Percentiles rank a stretch among this genome's conserved stretches.
Evolutionary conservation across 2,888 invertebrate genomes (phyloP).

Genomic region (Himalopsyche kuldschensis): DNA sequence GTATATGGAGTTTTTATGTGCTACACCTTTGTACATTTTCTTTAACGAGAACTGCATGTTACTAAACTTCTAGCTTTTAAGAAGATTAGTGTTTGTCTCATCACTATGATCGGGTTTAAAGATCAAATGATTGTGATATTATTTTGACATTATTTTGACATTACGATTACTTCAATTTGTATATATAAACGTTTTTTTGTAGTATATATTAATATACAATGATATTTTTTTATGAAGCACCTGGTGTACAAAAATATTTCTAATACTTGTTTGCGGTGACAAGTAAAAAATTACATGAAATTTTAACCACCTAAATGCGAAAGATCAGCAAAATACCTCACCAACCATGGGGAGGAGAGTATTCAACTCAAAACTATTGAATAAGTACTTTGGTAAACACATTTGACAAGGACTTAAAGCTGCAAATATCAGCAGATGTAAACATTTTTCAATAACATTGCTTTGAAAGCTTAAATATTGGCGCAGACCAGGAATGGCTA

Average conservation of each 20-base stretch:
- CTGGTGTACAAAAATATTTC: background rate
- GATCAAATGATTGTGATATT: too few species aligned
- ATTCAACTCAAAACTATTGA: background rate
- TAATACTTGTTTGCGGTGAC: background rate
- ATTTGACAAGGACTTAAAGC: background rate
- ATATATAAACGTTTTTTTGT: background rate
- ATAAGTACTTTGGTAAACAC: background rate
- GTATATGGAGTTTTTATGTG: too few species aligned
- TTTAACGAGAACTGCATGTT: too few species aligned
- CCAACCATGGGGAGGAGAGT: background rate
- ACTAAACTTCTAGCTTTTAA: too few species aligned
- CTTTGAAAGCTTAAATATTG: too few species aligned
- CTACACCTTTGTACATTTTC: too few species aligned
- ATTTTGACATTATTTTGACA: too few species aligned
- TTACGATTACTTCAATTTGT: too few species aligned
- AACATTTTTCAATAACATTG: background rate
- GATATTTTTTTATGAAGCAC: background rate
- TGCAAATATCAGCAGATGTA: background rate
- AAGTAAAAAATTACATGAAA: background rate
- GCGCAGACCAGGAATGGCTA: too few species aligned
- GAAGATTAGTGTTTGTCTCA: too few species aligned
- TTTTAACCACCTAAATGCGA: background rate
- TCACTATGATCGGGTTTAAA: too few species aligned
- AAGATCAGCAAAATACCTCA: background rate
- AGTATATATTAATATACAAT: background rate